Base-by-base conservation (phyloP, 2,888 invertebrate genomes). In the Trissolcus brochymenae region DNA sequence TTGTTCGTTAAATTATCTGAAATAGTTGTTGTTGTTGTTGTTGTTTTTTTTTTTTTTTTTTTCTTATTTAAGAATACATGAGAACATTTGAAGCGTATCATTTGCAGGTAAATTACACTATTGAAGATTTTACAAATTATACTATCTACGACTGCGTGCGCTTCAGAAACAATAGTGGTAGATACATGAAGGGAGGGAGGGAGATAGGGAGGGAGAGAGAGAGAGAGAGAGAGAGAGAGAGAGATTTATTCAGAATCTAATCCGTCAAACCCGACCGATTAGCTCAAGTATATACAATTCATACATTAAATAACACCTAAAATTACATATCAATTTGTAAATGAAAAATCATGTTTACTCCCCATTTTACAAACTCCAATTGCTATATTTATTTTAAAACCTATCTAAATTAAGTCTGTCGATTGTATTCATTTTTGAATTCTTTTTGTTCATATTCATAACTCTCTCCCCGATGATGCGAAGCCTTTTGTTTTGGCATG, bases 91-190 rank as follows among this genome's bases (percentile, higher is more conserved):
- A 73, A 79, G 71, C 74, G 70, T 70, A 73, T 79, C 66, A 78
- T 66, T 75, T 75, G 76, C 76, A 70, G 60, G 68, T 65, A 65
- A 80, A 76, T 76, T 77, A 76, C 78, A 71, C 72, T 74, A 78
- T 75, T 51, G 71, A 72, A 72, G 65, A 81, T 84, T 35, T 86
- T 81, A 82, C 85, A 87, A 88, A 87, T 88, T 86, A 87, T 86
- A 84, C 86, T 87, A 87, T 76, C 87, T 87, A 87, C 82, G 77
- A 77, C 79, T 79, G 77, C 72, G 80, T 35, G 35, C 80, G 80
- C 80, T 80, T 76, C 72, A 79, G 57, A 80, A 79, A 76, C 73
- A 76, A 65, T 70, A 75, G 75, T 78, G 73, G 66, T 75, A 71
- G 61, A 75, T 59, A 68, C 53, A 60, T 46, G 43, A 14, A 70